Evolutionary conservation across 2,113 vertebrate genomes (phyloP), one percentile per base, ranked within the genome.

Genomic region (Uropsilus gracilis): DNA sequence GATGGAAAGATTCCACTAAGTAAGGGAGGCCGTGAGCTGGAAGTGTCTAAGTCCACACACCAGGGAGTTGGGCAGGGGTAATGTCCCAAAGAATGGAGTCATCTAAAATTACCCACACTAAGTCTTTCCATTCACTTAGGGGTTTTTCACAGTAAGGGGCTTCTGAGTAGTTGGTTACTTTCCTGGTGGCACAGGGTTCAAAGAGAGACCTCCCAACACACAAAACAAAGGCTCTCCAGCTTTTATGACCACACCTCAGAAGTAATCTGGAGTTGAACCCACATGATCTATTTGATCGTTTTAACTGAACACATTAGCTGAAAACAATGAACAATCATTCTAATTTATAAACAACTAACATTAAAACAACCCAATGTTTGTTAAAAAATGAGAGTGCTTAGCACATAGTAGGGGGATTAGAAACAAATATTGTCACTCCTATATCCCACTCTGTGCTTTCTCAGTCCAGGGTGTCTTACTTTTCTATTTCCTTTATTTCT

Each of bases 81-180:
- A 69, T 20, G 12, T 50, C 16, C 64, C 22, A 14, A 34, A 68
- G n/a, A 34, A 14, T 48, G 39, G 8, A 14, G 13, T 48, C 26
- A 22, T 4, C 14, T 55, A 4, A 17, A 14, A n/a, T 13, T 68
- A n/a, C 57, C 16, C 32, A 8, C 7, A 39, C 0, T 0, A 2
- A 11, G 32, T 1, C 11, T 61, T 7, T 44, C 3, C n/a, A 5
- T 3, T 34, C 37, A 10, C 13, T 73, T 39, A 24, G 50, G 8
- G 6, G 34, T n/a, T 30, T 75, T 61, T 85, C 8, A 2, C 4
- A 32, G 44, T 12, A 28, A 11, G 14, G 14, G 68, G 5, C 55
- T 30, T 46, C 68, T 4, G 10, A 64, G 44, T 11, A 48, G 6
- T 3, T 72, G 22, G 5, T 24, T 89, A 77, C 59, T 50, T 42